phyloP scores from a whole-genome alignment of 2,888 invertebrate genomes.

The Eupithecia vulgata region DNA sequence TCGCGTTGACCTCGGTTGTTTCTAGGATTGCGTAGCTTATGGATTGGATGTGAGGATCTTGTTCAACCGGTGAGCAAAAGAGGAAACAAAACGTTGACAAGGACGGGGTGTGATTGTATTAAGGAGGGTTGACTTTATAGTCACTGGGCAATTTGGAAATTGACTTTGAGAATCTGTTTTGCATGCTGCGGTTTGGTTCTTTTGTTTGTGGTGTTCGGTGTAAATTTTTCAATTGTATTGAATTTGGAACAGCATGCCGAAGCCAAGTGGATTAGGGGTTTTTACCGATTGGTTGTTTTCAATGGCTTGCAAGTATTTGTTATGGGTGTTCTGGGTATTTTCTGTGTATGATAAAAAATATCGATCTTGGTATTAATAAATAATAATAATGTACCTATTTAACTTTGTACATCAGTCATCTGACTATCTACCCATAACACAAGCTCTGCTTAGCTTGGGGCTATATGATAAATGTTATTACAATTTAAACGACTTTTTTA shows the following conservation, averaged over 20 bases:
- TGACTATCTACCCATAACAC: no score
- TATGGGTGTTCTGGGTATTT: no score
- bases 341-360: no score
- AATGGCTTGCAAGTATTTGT: no score
- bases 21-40: conserved; percentile 33
- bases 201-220: conserved; percentile 69
- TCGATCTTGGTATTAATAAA: no score
- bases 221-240: conserved; percentile 69
- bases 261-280: conserved; percentile 57
- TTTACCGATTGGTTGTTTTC: conserved; percentile 6
- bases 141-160: conserved; percentile 80
- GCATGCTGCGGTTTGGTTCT: conserved; percentile 67
- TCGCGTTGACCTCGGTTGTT: conserved; percentile 52
- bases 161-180: conserved; percentile 80
- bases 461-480: no score
- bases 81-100: conserved; percentile 83
- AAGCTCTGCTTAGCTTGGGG: no score
- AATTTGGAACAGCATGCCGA: conserved; percentile 55
- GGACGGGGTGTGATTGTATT: conserved; percentile 81
- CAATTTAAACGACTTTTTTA: no score
- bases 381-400: no score
- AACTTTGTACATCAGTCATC: no score
- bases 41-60: conserved; percentile 51
- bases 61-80: conserved; percentile 64
- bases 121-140: conserved; percentile 82